Conservation (phyloP, 1,140 invertebrate genomes). For the Zaprionus lachaisei region DNA sequence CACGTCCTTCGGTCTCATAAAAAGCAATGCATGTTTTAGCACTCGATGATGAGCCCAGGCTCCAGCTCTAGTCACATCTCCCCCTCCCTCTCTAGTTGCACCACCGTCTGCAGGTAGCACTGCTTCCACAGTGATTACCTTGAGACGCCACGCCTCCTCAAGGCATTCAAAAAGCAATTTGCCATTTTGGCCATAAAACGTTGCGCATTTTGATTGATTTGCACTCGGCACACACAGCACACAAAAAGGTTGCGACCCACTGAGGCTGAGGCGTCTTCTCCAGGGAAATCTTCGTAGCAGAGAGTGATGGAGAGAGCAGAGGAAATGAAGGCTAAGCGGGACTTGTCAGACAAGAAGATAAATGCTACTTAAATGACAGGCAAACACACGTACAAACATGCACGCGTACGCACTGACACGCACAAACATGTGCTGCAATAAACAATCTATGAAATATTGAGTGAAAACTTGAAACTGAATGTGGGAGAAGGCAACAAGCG, state of each 20-base stretch:
- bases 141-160: neutral
- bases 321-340: neutral
- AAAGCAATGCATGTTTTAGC: conserved; percentile 77
- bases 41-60: conserved; percentile 68
- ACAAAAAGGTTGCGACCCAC: conserved; percentile 5
- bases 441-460: conserved; percentile 28
- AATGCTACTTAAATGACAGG: conserved; percentile 28
- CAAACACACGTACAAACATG: neutral
- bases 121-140: conserved; percentile 38
- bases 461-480: conserved; percentile 9
- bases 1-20: conserved; percentile 46
- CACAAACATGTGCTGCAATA: conserved; percentile 17
- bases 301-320: too few species aligned
- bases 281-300: conserved; percentile 37
- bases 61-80: neutral
- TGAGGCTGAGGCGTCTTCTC: neutral
- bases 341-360: conserved; percentile 30
- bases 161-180: conserved; percentile 71
- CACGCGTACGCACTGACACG: conserved; percentile 12
- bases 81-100: too few species aligned
- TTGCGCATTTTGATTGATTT: conserved; percentile 75
- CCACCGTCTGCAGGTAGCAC: neutral
- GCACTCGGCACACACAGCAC: conserved; percentile 36
- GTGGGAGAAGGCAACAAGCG: neutral
- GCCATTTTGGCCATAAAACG: conserved; percentile 73